Evolutionary conservation across 1,140 invertebrate species (phyloP).

Genomic region (Leptinotarsa lineolata): DNA sequence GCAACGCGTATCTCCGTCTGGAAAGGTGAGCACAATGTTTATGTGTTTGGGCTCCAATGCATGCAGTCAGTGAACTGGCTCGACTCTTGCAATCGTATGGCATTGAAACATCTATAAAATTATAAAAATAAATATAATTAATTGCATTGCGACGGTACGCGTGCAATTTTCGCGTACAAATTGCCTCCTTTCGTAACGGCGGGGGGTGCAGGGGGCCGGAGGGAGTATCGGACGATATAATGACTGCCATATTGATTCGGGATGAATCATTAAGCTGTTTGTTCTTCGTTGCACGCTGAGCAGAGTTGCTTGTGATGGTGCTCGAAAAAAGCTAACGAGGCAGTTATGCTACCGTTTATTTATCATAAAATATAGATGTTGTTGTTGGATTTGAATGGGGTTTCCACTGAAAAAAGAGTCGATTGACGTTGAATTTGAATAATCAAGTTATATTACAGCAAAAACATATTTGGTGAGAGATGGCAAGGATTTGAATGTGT

Average conservation of each 20-base stretch:
- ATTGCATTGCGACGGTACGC: constrained; percentile 21
- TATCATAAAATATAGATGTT: neutral
- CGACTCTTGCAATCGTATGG: constrained; percentile 48
- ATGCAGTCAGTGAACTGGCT: constrained; percentile 50
- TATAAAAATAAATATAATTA: constrained; percentile 30
- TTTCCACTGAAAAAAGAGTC: no score
- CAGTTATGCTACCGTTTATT: neutral
- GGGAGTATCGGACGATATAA: neutral
- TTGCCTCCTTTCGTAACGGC: neutral
- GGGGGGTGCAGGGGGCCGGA: neutral
- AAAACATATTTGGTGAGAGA: no score
- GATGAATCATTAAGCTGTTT: neutral
- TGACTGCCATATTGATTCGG: constrained; percentile 2
- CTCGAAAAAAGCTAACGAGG: neutral
- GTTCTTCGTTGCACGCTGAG: neutral
- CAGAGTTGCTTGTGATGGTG: neutral
- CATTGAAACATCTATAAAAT: constrained; percentile 48
- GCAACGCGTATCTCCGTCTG: constrained; percentile 24
- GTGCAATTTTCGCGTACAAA: constrained; percentile 12
- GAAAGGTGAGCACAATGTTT: constrained; percentile 41
- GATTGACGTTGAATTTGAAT: no score
- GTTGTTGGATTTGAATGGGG: neutral
- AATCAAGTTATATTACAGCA: no score
- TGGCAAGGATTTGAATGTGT: no score
- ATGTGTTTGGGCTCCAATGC: constrained; percentile 45